Percentiles rank a stretch among this genome's conserved stretches.
These are phyloP conservation scores for Drosophila quasianomalipes DNA, from an alignment of 2,888 invertebrate genomes.

Conservation along the genomic window DNA sequence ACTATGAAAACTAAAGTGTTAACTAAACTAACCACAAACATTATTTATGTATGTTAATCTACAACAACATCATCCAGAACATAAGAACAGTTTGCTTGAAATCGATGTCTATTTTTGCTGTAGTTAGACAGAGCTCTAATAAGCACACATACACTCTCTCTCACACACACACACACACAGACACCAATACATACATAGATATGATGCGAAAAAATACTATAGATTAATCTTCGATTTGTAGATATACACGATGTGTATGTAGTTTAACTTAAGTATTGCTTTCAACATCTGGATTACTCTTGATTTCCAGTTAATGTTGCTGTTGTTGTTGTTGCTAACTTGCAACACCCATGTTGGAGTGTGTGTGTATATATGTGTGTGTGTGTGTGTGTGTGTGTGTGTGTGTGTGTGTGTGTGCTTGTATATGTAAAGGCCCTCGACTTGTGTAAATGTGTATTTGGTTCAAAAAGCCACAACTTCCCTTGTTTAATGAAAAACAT, in stretches of 20 bases:
- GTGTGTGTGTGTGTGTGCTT: neutral
- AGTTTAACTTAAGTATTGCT: neutral
- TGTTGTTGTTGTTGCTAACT: conserved; percentile 12
- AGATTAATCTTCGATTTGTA: neutral
- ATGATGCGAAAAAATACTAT: neutral
- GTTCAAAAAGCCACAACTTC: conserved; percentile 53
- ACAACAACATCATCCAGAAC: conserved; percentile 18
- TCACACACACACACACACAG: neutral
- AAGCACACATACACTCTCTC: conserved; percentile 3
- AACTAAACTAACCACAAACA: neutral
- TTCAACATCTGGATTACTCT: neutral
- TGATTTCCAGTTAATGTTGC: neutral
- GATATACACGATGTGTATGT: conserved; percentile 3
- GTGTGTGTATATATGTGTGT: neutral
- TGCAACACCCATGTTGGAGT: neutral
- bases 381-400: neutral
- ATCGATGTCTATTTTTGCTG: conserved; percentile 48
- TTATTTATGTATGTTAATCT: conserved; percentile 1
- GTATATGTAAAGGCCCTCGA: conserved; percentile 27
- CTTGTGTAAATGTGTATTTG: conserved; percentile 35
- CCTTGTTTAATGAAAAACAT: conserved; percentile 75
- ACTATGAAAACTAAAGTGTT: conserved; percentile 3
- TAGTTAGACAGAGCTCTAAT: conserved; percentile 55
- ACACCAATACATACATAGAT: neutral
- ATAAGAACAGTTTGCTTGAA: conserved; percentile 25